Percentiles rank a stretch among this genome's conserved stretches.
Evolutionary conservation across 2,797 vertebrate genomes (phyloP).

Genomic region (Varecia variegata): DNA sequence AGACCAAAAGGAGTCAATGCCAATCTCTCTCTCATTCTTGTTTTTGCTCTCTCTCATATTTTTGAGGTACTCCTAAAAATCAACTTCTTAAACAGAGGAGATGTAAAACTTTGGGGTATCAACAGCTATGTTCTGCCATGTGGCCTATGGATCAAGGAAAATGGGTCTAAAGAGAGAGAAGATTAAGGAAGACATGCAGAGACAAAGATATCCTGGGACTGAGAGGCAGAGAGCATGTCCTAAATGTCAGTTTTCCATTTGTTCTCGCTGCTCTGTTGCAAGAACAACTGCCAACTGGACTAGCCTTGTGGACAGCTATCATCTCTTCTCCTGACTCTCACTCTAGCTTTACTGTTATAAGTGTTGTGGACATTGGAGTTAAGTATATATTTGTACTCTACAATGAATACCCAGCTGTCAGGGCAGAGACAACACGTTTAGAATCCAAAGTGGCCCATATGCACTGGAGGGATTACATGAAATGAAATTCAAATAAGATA

Average conservation of each 20-base stretch:
- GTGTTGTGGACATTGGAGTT: constrained; percentile 44
- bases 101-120: background rate
- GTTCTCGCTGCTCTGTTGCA: background rate
- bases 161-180: background rate
- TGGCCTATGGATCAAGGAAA: background rate
- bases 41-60: background rate
- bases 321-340: background rate
- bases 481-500: constrained; percentile 71
- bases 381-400: constrained; percentile 63
- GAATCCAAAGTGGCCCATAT: constrained; percentile 60
- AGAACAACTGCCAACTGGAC: background rate
- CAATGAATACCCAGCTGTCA: constrained; percentile 52
- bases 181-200: background rate
- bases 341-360: background rate
- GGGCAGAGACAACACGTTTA: constrained; percentile 44
- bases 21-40: background rate
- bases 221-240: background rate
- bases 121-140: background rate
- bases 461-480: constrained; percentile 40
- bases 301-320: background rate
- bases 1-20: background rate
- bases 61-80: background rate
- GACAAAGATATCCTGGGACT: background rate
- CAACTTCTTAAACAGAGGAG: background rate
- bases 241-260: background rate